These are phyloP conservation scores for Tachystola acroxantha DNA, from an alignment of 2,888 invertebrate genomes.

Conservation along the genomic window DNA sequence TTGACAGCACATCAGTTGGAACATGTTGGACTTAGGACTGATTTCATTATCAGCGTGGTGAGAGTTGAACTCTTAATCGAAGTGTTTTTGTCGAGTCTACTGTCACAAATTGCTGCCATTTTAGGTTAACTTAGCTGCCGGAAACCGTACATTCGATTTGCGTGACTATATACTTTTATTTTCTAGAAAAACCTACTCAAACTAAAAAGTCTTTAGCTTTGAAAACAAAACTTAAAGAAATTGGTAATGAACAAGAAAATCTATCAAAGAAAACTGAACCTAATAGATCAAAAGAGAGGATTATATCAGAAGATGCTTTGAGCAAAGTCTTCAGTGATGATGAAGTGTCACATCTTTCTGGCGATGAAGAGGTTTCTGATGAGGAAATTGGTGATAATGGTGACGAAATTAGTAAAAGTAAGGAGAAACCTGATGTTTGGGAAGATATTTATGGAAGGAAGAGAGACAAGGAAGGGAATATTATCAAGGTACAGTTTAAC, in stretches of 20 bases:
- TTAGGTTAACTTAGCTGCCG: too few species aligned
- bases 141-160: too few species aligned
- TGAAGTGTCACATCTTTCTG: slow-evolving; percentile 62
- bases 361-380: slow-evolving; percentile 35
- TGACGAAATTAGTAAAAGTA: slow-evolving; percentile 24
- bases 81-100: too few species aligned
- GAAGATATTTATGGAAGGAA: slow-evolving; percentile 97
- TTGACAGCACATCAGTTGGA: too few species aligned
- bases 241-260: slow-evolving; percentile 4
- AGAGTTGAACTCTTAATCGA: too few species aligned
- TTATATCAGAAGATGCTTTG: slow-evolving; percentile 47
- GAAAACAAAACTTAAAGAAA: slow-evolving; percentile 7
- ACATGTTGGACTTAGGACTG: too few species aligned
- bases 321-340: slow-evolving; percentile 65
- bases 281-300: slow-evolving; percentile 30
- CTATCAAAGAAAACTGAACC: slow-evolving; percentile 12
- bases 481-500: slow-evolving; percentile 77
- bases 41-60: too few species aligned
- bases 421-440: slow-evolving; percentile 74
- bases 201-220: slow-evolving; percentile 15
- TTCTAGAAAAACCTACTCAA: slow-evolving; percentile 38
- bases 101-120: too few species aligned
- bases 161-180: too few species aligned
- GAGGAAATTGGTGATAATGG: slow-evolving; percentile 30
- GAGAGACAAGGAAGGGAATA: slow-evolving; percentile 87